Evolutionary conservation across 1,140 invertebrate genomes (phyloP), one percentile per base, ranked within the genome.

Genomic region (Ruditapes philippinarum): DNA sequence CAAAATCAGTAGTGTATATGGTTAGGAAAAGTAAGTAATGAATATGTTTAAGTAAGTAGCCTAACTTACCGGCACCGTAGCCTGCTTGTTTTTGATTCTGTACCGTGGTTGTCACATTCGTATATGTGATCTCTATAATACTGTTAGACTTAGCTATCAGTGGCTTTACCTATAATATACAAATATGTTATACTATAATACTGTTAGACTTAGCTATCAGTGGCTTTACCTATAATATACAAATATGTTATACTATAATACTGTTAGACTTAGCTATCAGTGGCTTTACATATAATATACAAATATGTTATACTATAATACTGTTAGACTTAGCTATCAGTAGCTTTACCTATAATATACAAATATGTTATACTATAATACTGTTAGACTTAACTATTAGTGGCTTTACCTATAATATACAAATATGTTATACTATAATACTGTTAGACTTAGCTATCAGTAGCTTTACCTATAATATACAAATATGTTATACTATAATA

Each of bases 51-150:
- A n/a, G n/a, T n/a, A n/a, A n/a, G n/a, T n/a, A n/a, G 54, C 19
- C 9, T 33, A 49, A 22, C 36, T 78, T 89, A 92, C 91, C 91
- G 51, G 91, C 65, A 11, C 89, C 84, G 51, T 91, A 91, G 54
- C 91, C 91, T 0, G 79, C 83, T 28, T 85, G 60, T 28, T 73
- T 22, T 54, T 70, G 38, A 31, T 84, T 45, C 49, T 82, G 42
- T 28, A 65, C 33, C 12, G 57, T 84, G 82, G 73, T 89, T 54
- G 60, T 88, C 17, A 51, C 36, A 38, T 88, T 88, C 31, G 88
- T 19, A 51, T 92, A 92, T 0, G 89, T 90, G 38, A 87, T 92
- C 60, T 92, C 89, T 19, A 90, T 76, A 14, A 91, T 86, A 25
- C 85, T 88, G 76, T 88, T 65, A 25, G 85, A 51, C 28, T 76